These are phyloP conservation scores for Pterocles burchelli DNA, from an alignment of 2,113 vertebrate species.

Conservation along the genomic window DNA sequence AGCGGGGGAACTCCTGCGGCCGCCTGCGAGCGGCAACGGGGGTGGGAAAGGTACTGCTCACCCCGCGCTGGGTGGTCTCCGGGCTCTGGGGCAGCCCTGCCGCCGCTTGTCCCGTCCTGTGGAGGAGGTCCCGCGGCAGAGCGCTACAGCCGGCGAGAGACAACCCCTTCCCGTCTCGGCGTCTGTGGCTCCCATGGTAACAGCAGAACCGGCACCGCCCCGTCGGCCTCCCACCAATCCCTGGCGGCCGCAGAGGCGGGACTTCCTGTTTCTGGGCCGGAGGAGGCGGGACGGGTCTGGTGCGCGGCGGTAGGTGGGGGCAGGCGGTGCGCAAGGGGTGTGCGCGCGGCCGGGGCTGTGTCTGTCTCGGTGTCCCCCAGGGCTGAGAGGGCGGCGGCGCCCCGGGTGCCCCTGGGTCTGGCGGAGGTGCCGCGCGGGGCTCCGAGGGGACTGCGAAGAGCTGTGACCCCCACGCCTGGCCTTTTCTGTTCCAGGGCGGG, in stretches of 20 bases:
- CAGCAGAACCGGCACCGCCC: not conserved
- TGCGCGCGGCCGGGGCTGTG: rapidly evolving
- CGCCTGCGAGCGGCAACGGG: not conserved
- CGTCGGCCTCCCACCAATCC: not conserved
- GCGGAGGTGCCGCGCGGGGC: not conserved
- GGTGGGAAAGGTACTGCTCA: not conserved
- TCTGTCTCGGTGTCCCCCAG: too few species aligned
- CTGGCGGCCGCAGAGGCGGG: not conserved
- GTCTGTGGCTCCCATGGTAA: not conserved
- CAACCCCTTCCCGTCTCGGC: not conserved
- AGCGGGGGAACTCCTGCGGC: not conserved
- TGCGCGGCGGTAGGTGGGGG: not conserved
- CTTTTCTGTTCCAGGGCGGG: rapidly evolving
- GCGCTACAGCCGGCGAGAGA: too few species aligned
- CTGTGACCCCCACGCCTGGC: rapidly evolving
- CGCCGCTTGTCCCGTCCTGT: not conserved
- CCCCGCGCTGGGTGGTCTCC: not conserved
- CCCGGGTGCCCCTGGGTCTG: not conserved
- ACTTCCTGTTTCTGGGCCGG: not conserved
- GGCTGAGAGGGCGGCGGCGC: not conserved
- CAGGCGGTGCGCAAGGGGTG: rapidly evolving
- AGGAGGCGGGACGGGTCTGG: not conserved
- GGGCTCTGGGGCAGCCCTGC: too few species aligned
- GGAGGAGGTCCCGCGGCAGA: too few species aligned
- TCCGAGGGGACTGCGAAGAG: not conserved